These are phyloP conservation scores for Leptosomus discolor DNA, from an alignment of 2,113 vertebrate species.

Conservation along the genomic window DNA sequence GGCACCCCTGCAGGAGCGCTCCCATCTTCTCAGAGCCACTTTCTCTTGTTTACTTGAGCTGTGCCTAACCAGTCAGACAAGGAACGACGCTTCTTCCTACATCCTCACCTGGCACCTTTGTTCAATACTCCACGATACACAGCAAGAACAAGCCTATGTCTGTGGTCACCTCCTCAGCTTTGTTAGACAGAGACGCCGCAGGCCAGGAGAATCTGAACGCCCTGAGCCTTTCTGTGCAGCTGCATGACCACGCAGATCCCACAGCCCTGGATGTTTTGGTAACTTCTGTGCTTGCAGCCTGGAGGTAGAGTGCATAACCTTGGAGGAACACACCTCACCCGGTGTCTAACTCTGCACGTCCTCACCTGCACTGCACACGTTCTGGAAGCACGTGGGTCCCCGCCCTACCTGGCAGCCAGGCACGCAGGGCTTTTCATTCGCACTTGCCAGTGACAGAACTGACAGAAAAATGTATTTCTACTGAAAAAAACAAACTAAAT, in stretches of 20 bases:
- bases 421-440: not conserved
- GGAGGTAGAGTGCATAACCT: not conserved
- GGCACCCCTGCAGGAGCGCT: not conserved
- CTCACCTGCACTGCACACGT: not conserved
- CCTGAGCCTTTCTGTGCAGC: not conserved
- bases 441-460: not conserved
- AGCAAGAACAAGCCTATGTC: not conserved
- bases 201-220: not conserved
- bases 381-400: not conserved
- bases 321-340: not conserved
- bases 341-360: not conserved
- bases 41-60: not conserved
- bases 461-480: not conserved
- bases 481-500: not conserved
- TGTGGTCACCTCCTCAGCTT: not conserved
- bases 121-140: not conserved
- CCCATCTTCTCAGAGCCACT: not conserved
- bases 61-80: not conserved
- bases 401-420: not conserved
- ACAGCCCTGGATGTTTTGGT: not conserved
- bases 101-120: not conserved
- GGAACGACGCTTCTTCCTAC: not conserved
- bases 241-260: not conserved
- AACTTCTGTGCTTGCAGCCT: not conserved
- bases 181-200: rapidly evolving